Evolutionary conservation across 2,797 vertebrate genomes (phyloP).

Genomic region (Onychomys leucogaster): DNA sequence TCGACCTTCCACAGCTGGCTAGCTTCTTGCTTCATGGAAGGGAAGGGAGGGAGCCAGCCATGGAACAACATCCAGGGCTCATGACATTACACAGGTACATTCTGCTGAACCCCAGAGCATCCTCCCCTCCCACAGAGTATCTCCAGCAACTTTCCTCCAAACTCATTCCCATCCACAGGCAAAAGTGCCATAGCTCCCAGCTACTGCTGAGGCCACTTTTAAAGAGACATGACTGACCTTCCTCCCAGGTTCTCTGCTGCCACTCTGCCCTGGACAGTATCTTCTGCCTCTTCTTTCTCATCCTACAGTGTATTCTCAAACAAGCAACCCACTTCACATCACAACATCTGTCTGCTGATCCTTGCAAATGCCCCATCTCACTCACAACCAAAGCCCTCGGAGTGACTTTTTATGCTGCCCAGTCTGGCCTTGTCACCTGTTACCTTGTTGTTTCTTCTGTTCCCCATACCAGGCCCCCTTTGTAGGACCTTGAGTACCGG

Average conservation of each 20-base stretch:
- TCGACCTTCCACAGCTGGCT: not conserved
- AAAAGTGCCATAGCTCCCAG: not conserved
- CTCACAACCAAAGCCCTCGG: not conserved
- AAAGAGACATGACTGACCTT: not conserved
- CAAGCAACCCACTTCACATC: not conserved
- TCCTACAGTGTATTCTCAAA: not conserved
- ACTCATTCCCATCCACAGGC: not conserved
- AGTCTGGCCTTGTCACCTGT: not conserved
- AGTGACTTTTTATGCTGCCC: not conserved
- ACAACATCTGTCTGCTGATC: not conserved
- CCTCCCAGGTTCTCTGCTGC: not conserved
- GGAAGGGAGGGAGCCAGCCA: not conserved
- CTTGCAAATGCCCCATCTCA: not conserved
- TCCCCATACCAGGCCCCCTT: not conserved
- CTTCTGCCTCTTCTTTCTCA: not conserved
- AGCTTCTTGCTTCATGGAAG: not conserved
- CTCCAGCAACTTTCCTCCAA: not conserved
- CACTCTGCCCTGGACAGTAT: not conserved
- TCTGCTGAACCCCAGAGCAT: not conserved
- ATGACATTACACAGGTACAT: not conserved
- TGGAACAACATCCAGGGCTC: no score
- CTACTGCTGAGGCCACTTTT: not conserved
- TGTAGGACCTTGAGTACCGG: not conserved
- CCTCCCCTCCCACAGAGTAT: not conserved
- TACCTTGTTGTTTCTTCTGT: not conserved